These are phyloP conservation scores for Lagenorhynchus albirostris DNA, from an alignment of 2,113 vertebrate genomes.

Conservation along the genomic window DNA sequence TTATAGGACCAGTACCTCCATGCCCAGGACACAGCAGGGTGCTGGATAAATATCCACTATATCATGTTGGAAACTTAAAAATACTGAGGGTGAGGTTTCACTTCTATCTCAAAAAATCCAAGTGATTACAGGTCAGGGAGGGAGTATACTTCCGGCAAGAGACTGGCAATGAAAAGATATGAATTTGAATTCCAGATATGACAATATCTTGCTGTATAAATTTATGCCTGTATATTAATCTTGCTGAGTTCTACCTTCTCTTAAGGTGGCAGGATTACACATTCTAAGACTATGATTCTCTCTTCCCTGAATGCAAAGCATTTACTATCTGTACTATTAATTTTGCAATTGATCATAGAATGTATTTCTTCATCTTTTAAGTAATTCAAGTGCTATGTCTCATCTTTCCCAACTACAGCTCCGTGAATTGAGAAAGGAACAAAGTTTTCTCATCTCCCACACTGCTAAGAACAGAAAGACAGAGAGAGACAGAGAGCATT, in stretches of 20 bases:
- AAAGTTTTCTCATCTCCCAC: background rate
- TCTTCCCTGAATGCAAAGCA: background rate
- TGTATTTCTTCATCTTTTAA: slow-evolving; percentile 1
- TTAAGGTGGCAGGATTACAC: background rate
- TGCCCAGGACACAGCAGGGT: background rate
- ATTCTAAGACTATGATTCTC: background rate
- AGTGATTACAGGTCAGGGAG: background rate
- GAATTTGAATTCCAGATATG: background rate
- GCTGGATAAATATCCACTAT: background rate
- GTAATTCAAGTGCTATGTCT: background rate
- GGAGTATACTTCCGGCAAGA: background rate
- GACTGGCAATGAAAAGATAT: background rate
- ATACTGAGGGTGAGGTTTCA: background rate
- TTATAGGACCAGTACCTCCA: background rate
- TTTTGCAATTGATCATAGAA: background rate
- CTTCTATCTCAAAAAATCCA: background rate
- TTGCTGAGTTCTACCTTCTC: background rate
- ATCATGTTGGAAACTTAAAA: background rate
- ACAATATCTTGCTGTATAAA: background rate
- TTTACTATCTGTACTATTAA: background rate
- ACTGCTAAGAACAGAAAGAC: background rate
- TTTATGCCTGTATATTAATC: background rate
- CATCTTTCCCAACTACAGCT: background rate
- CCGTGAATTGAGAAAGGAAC: background rate
- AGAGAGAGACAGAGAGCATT: background rate